Percentiles rank a stretch among this genome's conserved stretches.
These are phyloP conservation scores for Pristionchus exspectatus DNA, from an alignment of 2,888 invertebrate genomes.

Conservation along the genomic window DNA sequence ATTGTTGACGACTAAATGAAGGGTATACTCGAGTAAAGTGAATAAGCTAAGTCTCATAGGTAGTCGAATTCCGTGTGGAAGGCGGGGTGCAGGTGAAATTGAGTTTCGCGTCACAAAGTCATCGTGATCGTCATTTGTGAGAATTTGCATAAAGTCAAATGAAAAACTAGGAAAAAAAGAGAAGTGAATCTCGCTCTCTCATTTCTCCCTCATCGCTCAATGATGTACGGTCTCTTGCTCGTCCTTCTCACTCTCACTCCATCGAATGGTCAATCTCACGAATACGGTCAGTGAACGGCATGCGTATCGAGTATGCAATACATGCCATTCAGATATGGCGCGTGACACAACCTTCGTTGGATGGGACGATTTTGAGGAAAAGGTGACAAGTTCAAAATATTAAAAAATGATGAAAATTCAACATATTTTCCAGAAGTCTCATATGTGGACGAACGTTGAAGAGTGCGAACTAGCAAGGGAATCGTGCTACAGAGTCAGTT, in stretches of 20 bases:
- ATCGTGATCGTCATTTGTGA: no score
- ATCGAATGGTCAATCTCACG: no score
- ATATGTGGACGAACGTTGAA: not conserved
- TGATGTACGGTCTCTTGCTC: constrained; percentile 2
- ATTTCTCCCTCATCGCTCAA: not conserved
- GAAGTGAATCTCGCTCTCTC: not conserved
- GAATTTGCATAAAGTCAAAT: not conserved
- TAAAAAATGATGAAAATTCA: no score
- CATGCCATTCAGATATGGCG: not conserved
- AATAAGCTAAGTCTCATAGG: not conserved
- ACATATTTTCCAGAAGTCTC: not conserved
- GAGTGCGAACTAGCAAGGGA: constrained; percentile 16
- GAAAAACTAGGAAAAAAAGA: not conserved
- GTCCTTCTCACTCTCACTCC: not conserved
- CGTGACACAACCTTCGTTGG: not conserved
- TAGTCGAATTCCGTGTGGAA: not conserved
- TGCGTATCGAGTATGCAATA: no score
- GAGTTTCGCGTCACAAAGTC: not conserved
- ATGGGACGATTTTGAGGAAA: not conserved
- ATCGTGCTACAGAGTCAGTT: not conserved
- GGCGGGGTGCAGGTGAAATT: not conserved
- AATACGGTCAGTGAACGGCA: no score
- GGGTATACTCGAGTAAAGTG: not conserved
- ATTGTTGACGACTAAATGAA: not conserved
- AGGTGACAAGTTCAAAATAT: not conserved